Percentiles rank a stretch among this genome's conserved stretches.
phyloP scores from a whole-genome alignment of 2,113 vertebrate species.

The Donacobius atricapilla region DNA sequence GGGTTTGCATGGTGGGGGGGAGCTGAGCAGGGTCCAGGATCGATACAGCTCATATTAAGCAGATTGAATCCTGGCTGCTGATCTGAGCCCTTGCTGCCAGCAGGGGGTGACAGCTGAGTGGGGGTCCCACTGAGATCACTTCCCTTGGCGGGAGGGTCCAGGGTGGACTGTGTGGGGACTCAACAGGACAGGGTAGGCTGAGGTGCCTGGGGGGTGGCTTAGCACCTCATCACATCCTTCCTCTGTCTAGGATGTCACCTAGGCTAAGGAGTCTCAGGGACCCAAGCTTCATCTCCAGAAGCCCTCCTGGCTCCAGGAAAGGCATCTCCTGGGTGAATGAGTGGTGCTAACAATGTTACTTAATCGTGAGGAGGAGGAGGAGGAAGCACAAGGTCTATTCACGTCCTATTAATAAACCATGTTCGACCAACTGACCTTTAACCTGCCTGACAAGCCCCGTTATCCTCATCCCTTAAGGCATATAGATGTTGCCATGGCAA shows the following conservation, averaged over 20 bases:
- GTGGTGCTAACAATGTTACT: background rate
- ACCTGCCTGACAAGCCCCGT: background rate
- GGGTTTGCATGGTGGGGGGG: background rate
- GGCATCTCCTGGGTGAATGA: background rate
- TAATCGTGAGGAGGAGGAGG: background rate
- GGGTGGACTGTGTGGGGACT: background rate
- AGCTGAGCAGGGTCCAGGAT: background rate
- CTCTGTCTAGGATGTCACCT: background rate
- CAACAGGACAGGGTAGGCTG: rapidly evolving
- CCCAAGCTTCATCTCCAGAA: background rate
- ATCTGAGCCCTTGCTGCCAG: background rate
- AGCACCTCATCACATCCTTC: background rate
- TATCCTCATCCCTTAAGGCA: constrained; percentile 26
- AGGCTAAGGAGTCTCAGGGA: background rate
- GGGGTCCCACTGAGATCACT: background rate
- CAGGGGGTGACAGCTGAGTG: background rate
- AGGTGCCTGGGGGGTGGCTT: background rate
- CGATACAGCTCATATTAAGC: background rate
- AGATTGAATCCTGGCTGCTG: constrained; percentile 8
- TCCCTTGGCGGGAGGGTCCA: background rate
- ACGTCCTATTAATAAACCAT: background rate
- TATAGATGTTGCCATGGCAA: background rate
- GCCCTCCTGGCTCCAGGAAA: background rate
- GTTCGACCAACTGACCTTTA: constrained; percentile 39
- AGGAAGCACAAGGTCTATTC: background rate